Conservation (phyloP, 2,797 vertebrate genomes). For the Amblyraja radiata region DNA sequence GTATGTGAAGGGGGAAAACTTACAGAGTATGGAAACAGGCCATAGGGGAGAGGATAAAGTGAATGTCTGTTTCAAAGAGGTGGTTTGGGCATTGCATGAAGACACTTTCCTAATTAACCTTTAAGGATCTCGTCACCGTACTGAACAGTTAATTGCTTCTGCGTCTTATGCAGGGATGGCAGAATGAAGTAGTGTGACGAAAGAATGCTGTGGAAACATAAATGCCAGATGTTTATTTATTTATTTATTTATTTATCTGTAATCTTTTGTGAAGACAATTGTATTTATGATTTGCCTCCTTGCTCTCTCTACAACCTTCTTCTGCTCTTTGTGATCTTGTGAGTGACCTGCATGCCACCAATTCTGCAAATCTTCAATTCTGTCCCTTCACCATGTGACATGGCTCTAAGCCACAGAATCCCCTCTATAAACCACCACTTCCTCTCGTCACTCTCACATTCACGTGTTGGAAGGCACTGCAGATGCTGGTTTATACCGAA, state of each 20-base stretch:
- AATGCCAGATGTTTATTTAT: neutral
- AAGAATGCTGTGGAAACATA: neutral
- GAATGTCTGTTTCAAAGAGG: neutral
- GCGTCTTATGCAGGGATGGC: neutral
- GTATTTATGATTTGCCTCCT: neutral
- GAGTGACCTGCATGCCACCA: neutral
- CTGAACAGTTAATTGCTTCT: no score
- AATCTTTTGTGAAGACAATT: neutral
- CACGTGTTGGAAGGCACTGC: no score
- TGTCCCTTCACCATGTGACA: neutral
- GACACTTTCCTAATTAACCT: no score
- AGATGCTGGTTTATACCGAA: no score
- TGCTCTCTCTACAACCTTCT: neutral
- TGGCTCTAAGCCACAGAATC: neutral
- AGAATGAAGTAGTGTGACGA: neutral
- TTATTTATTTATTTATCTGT: neutral
- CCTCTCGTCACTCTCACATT: neutral
- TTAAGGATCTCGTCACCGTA: no score
- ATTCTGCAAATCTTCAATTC: neutral
- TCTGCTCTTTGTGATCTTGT: neutral
- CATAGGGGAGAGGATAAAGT: neutral
- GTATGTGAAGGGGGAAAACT: neutral
- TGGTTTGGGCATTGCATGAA: no score
- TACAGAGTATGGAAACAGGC: neutral
- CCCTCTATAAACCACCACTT: neutral